These are phyloP conservation scores for Cephus pygmeus DNA, from an alignment of 2,888 invertebrate genomes.

Conservation along the genomic window DNA sequence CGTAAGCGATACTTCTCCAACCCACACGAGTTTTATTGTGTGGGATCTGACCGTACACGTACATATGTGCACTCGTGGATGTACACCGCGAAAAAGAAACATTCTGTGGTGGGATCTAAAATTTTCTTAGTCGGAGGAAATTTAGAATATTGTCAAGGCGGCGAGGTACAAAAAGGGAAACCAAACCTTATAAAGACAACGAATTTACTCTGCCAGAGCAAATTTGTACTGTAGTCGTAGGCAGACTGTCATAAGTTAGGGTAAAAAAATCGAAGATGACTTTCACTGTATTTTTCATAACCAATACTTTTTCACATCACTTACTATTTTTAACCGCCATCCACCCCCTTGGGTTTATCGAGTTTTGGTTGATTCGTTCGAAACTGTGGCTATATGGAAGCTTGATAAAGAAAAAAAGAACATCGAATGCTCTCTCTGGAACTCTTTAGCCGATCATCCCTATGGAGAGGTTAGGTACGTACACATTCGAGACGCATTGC, in stretches of 20 bases:
- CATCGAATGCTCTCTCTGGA: neutral
- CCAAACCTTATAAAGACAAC: neutral
- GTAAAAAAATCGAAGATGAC: neutral
- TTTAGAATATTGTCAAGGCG: neutral
- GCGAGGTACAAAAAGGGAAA: neutral
- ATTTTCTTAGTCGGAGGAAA: neutral
- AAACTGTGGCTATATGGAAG: neutral
- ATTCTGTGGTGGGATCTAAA: neutral
- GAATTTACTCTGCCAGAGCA: too few relatives aligned
- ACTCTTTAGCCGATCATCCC: neutral
- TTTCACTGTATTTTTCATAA: neutral
- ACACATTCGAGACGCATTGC: neutral
- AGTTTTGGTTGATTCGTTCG: neutral
- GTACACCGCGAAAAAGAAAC: neutral
- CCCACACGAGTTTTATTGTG: neutral
- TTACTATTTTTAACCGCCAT: neutral
- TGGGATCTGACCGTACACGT: too few relatives aligned
- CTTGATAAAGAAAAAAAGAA: neutral
- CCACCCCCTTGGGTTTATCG: neutral
- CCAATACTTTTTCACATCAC: neutral
- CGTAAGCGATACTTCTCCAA: neutral
- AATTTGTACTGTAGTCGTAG: neutral
- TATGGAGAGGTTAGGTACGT: neutral
- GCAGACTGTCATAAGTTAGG: neutral
- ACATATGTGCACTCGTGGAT: neutral